Evolutionary conservation across 2,797 vertebrate species (phyloP), one percentile per base, ranked within the genome.

Genomic region (Peromyscus eremicus): DNA sequence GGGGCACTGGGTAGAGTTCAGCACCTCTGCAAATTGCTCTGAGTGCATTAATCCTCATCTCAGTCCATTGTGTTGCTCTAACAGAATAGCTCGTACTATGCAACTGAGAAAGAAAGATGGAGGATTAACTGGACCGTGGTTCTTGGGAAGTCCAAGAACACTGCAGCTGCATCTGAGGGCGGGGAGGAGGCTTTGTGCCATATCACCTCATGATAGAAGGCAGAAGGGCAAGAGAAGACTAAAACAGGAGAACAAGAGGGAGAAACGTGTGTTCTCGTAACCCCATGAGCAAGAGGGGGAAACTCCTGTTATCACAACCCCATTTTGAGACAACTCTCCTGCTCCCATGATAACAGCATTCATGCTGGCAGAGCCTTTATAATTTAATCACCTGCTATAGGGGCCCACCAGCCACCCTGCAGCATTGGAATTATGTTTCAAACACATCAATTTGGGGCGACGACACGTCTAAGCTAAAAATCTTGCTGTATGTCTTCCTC

Each of bases 11-110:
- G 1, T 43, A 43, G 62, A 55, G n/a, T 57, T 12, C 40, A 49
- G 55, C 16, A 77, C 5, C 40, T 57, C 0, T 0, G 60, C 12
- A 25, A 82, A 13, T 9, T 37, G 27, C 64, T 25, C 40, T n/a
- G 27, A 83, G 34, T 13, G 11, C 16, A 52, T 57, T 83, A 46
- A 9, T 46, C 25, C 46, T 27, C 32, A 25, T 60, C 37, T 43
- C 34, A 27, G 6, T 79, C n/a, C 32, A 27, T 32, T 43, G 0
- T 10, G 25, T 70, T 21, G 37, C 9, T 13, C 12, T 85, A 68
- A 37, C 13, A 37, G 32, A 76, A 25, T 6, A 49, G 19, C 12
- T 60, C 13, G 40, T 27, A 83, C 16, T 55, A 27, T 34, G 8
- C 62, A 62, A 52, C 27, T 75, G 29, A 88, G 17, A 76, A 70